These are phyloP conservation scores for Pteromalus puparum DNA, from an alignment of 1,140 invertebrate species.

Conservation along the genomic window DNA sequence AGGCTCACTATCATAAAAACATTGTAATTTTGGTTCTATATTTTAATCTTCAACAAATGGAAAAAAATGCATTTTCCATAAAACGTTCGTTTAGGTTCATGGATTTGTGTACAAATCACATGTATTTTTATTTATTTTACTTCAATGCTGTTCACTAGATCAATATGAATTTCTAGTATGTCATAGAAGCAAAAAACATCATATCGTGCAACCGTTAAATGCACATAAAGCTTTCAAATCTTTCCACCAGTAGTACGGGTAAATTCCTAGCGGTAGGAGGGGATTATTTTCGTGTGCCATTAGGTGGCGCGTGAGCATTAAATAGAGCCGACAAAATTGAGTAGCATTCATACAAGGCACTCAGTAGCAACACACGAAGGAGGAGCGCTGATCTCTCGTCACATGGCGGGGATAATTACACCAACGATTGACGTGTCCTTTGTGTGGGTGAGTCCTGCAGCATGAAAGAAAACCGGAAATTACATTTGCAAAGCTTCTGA, in stretches of 20 bases:
- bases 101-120: too few species aligned
- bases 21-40: too few species aligned
- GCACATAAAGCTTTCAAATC: too few species aligned
- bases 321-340: slow-evolving; percentile 54
- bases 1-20: not conserved
- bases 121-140: too few species aligned
- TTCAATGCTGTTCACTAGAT: too few species aligned
- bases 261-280: not conserved
- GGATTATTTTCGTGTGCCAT: not conserved
- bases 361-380: not conserved
- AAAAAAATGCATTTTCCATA: too few species aligned
- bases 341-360: slow-evolving; percentile 44
- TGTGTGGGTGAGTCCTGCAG: slow-evolving; percentile 54
- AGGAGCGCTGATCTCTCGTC: not conserved
- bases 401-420: slow-evolving; percentile 58
- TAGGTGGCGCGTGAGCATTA: not conserved
- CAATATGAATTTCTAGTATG: too few species aligned
- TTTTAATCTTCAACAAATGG: too few species aligned
- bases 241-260: not conserved
- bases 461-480: slow-evolving; percentile 62
- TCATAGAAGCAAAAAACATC: too few species aligned
- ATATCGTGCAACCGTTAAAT: too few species aligned
- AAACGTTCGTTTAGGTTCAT: too few species aligned
- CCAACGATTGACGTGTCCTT: slow-evolving; percentile 56
- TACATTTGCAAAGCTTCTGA: slow-evolving; percentile 57